These are phyloP conservation scores for Malurus melanocephalus DNA, from an alignment of 2,113 vertebrate species.

Conservation along the genomic window DNA sequence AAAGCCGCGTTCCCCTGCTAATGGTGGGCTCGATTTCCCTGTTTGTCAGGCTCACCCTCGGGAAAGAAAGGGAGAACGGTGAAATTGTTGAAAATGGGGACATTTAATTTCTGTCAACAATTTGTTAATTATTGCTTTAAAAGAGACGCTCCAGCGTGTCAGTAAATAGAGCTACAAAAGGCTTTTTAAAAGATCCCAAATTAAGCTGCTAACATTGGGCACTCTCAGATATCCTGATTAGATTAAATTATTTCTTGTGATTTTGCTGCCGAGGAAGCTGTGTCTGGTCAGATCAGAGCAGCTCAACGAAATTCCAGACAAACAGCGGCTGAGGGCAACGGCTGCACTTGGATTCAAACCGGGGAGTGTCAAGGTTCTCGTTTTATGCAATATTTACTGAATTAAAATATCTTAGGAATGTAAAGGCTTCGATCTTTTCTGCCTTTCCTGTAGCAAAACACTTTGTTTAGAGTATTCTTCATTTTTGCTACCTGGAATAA, in stretches of 20 bases:
- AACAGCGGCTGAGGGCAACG: constrained; percentile 34
- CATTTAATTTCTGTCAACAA: constrained; percentile 76
- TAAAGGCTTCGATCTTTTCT: constrained; percentile 6
- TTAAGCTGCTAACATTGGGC: constrained; percentile 66
- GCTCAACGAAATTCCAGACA: constrained; percentile 63
- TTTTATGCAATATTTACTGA: constrained; percentile 58
- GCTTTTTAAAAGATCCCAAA: constrained; percentile 69
- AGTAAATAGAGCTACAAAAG: constrained; percentile 70
- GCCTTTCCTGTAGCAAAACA: constrained; percentile 22
- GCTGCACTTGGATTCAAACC: constrained; percentile 16
- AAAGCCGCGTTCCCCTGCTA: constrained; percentile 13
- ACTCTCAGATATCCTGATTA: constrained; percentile 71
- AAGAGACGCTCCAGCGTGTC: constrained; percentile 61
- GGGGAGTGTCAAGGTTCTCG: constrained; percentile 8
- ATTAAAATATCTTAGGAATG: constrained; percentile 46
- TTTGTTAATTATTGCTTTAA: constrained; percentile 76
- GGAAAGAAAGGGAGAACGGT: constrained; percentile 43
- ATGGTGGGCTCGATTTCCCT: constrained; percentile 48
- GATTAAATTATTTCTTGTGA: constrained; percentile 75
- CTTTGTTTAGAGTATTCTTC: not conserved
- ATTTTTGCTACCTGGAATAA: not conserved
- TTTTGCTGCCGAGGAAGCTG: constrained; percentile 61
- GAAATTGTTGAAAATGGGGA: constrained; percentile 65
- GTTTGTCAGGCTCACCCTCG: constrained; percentile 44
- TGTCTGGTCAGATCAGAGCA: constrained; percentile 61